Base-by-base conservation (phyloP, 2,888 invertebrate species). In the Heliconius aoede region DNA sequence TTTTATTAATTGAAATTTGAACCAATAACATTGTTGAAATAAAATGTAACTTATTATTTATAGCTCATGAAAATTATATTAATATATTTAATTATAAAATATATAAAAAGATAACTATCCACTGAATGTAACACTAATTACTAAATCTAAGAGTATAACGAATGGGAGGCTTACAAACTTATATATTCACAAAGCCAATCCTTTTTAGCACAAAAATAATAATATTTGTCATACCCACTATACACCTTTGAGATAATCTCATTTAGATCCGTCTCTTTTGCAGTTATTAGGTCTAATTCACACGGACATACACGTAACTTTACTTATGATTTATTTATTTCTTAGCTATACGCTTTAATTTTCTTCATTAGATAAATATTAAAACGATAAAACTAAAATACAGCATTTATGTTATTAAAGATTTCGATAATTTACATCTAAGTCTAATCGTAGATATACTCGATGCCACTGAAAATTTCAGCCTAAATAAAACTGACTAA, bases 161-260 rank as follows among this genome's bases (percentile, higher is more conserved):
- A 40, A 65, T 65, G 65, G 40, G 65, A 65, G 36, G 24, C 36
- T 40, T 24, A 36, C 15, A 60, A n/a, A 55, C 69, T 69, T 55
- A 30, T 13, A 32, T 55, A 69, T 69, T 55, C 69, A 55, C 69
- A 69, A 69, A 55, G 13, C 55, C 69, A n/a, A 30, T 51, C n/a
- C n/a, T 30, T 55, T 24, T 69, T 30, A 24, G 32, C 11, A 24
- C 28, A 55, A 30, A 55, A 69, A n/a, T n/a, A 69, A 32, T n/a
- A 32, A 69, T 30, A n/a, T 15, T 55, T n/a, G 51, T 51, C 36
- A 65, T 30, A 55, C 24, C 15, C 55, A 46, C 51, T 69, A n/a
- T 13, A 11, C n/a, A 68, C 30, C 69, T 69, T 69, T 55, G 30
- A 30, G 30, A 28, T 68, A 55, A 55, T 69, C 15, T 65, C 3